phyloP scores from a whole-genome alignment of 2,888 invertebrate genomes.

The Pomacea canaliculata region DNA sequence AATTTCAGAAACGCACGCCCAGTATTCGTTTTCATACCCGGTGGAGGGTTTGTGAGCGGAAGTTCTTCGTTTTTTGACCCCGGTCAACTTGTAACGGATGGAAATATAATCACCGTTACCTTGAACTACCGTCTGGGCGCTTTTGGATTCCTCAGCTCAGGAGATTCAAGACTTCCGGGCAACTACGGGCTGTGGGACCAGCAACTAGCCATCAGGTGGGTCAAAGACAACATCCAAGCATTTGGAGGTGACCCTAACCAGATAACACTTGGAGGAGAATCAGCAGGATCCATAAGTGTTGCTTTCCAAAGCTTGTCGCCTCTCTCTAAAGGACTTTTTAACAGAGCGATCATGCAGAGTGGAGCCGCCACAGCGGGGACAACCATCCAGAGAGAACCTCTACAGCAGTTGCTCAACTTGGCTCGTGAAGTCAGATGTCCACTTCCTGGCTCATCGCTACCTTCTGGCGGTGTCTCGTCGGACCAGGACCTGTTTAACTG shows the following conservation, averaged over 20 bases:
- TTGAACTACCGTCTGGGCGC: conserved; percentile 9
- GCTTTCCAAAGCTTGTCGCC: neutral
- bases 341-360: neutral
- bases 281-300: neutral
- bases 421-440: neutral
- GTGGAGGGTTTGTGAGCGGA: neutral
- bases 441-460: neutral
- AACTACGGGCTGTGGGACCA: conserved; percentile 15
- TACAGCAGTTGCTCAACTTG: neutral
- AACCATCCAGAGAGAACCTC: neutral
- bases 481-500: neutral
- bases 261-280: neutral
- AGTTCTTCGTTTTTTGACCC: neutral
- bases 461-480: neutral
- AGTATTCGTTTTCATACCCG: conserved; percentile 3
- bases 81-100: neutral
- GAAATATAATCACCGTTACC: conserved; percentile 1
- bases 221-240: conserved; percentile 6
- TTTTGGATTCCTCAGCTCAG: conserved; percentile 12
- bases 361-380: neutral
- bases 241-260: neutral
- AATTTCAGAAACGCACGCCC: neutral
- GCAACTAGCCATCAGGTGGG: neutral
- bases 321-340: neutral
- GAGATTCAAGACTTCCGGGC: conserved; percentile 5